phyloP scores from a whole-genome alignment of 2,888 invertebrate species.

The Psylliodes chrysocephalus region DNA sequence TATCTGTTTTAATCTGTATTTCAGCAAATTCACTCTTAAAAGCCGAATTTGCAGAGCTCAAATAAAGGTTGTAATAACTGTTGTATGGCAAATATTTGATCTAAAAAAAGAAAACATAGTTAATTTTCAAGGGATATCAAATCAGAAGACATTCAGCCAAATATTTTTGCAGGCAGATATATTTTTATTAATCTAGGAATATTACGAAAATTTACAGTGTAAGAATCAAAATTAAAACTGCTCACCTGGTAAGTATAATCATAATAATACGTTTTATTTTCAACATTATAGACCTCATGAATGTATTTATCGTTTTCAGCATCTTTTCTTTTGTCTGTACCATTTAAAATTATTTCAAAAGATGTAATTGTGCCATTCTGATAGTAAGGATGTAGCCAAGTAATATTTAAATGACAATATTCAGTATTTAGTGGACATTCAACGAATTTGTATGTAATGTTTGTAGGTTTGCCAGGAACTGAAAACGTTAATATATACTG shows the following conservation, averaged over 20 bases:
- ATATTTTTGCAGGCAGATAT: too few species aligned
- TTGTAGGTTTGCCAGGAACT: constrained; percentile 57
- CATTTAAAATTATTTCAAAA: constrained; percentile 56
- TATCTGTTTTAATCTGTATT: constrained; percentile 50
- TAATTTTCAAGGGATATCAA: too few species aligned
- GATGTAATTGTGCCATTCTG: constrained; percentile 57
- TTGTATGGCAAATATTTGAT: constrained; percentile 57
- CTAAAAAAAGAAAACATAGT: constrained; percentile 44
- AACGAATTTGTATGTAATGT: constrained; percentile 55
- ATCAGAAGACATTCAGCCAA: too few species aligned
- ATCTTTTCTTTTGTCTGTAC: constrained; percentile 45
- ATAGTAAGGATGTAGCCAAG: constrained; percentile 58
- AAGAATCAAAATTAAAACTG: not conserved
- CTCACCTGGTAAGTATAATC: constrained; percentile 54
- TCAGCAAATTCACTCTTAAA: constrained; percentile 51
- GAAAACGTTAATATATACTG: too few species aligned
- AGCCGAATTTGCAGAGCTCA: constrained; percentile 54
- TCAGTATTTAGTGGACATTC: constrained; percentile 51
- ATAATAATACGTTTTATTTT: constrained; percentile 50
- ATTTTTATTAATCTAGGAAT: too few species aligned
- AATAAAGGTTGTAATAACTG: constrained; percentile 53
- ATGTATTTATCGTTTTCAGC: constrained; percentile 48
- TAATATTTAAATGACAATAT: constrained; percentile 57
- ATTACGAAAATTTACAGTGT: too few species aligned
- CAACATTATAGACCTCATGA: constrained; percentile 53